Base-by-base conservation (phyloP, 2,113 vertebrate genomes). In the Panthera leo region DNA sequence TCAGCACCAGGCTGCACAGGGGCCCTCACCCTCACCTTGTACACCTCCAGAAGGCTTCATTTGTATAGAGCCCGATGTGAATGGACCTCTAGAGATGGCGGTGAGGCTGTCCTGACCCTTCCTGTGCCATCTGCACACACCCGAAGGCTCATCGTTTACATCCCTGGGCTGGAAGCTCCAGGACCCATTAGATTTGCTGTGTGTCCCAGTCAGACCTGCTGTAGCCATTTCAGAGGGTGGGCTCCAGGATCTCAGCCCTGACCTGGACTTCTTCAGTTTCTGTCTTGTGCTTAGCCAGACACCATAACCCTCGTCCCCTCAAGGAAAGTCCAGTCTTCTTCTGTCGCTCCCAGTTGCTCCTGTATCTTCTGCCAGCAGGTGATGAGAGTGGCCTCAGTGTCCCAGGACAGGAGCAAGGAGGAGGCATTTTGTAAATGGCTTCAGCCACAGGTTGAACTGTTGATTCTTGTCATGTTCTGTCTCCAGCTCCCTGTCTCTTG, bases 21-120 rank as follows among this genome's bases (percentile, higher is more conserved):
- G 29, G 45, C 16, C 27, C 51, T 48, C 8, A 1, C 2, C 3
- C 0, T 2, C 36, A 4, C 19, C 53, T 13, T 0, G 13, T 4
- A 39, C 34, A 4, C 16, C 39, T 63, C 19, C 14, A 3, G 39
- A 34, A 14, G 65, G 9, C 7, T 19, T 25, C 2, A 0, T 6
- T 61, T 9, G 9, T 9, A 8, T 9, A 31, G 13, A 45, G 36
- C 15, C 5, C 36, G 45, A 3, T 6, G 48, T 48, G 67, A 45
- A 51, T 36, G 39, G 53, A 3, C 25, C 27, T 45, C 45, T 23
- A 14, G 16, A 34, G 36, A 4, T 11, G 68, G 14, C 15, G 18
- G 12, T 1, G 8, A 14, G 4, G 36, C 11, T 10, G 3, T 23
- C 19, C 58, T 75, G 61, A 42, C 21, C 19, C 48, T 31, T 25